phyloP scores from a whole-genome alignment of 2,888 invertebrate species.

The Epinotia demarniana region DNA sequence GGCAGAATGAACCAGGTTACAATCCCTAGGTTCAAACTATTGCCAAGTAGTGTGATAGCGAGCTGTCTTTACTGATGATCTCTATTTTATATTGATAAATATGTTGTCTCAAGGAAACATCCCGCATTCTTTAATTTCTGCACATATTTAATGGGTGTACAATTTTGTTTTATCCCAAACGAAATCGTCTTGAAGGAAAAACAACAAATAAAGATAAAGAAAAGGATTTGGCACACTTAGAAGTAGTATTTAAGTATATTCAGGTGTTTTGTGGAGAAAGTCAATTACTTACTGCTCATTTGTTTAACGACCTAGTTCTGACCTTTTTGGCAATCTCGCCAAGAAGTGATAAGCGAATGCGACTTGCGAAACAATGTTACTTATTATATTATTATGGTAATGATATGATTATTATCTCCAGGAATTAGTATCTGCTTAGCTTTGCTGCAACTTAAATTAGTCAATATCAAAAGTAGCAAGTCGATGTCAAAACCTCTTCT shows the following conservation, averaged over 20 bases:
- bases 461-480: too few species aligned
- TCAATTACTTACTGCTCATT: background rate
- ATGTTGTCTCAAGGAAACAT: background rate
- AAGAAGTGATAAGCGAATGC: slow-evolving; percentile 1
- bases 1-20: too few species aligned
- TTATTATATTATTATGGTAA: background rate
- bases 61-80: too few species aligned
- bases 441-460: background rate
- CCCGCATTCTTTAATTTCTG: background rate
- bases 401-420: background rate
- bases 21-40: too few species aligned
- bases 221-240: background rate
- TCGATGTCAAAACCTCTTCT: too few species aligned
- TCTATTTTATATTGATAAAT: background rate
- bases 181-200: background rate
- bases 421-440: background rate
- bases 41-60: too few species aligned
- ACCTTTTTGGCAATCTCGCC: background rate
- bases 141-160: background rate
- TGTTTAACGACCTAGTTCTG: slow-evolving; percentile 4
- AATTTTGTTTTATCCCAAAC: background rate
- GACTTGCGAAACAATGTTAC: background rate
- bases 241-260: background rate
- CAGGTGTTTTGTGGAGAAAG: background rate
- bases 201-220: background rate